phyloP scores from a whole-genome alignment of 2,888 invertebrate genomes.

The Chrysotoxum bicinctum region DNA sequence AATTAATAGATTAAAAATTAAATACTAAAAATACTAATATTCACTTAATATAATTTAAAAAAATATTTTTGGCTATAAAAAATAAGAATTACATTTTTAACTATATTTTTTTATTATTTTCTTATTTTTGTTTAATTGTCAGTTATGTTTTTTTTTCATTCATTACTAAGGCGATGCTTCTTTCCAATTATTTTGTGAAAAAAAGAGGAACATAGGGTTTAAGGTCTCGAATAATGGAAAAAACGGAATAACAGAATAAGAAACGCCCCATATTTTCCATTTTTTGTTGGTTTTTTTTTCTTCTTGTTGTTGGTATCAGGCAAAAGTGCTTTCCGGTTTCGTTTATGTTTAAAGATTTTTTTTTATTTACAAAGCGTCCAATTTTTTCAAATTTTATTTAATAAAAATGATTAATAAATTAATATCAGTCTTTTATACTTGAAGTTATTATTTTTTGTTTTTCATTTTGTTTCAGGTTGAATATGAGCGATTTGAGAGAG shows the following conservation, averaged over 20 bases:
- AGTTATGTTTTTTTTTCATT: conserved; percentile 66
- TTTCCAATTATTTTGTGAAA: conserved; percentile 67
- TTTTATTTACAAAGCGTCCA: conserved; percentile 47
- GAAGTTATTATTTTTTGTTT: conserved; percentile 75
- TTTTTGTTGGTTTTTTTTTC: conserved; percentile 8
- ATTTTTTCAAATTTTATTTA: conserved; percentile 66
- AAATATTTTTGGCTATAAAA: conserved; percentile 75
- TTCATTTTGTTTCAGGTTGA: conserved; percentile 46
- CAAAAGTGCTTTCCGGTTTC: conserved; percentile 75
- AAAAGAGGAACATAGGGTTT: conserved; percentile 69
- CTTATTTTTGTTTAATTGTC: conserved; percentile 64
- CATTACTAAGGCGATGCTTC: conserved; percentile 69
- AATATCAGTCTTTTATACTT: conserved; percentile 73
- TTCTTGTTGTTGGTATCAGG: conserved; percentile 45
- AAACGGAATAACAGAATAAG: conserved; percentile 60
- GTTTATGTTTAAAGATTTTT: conserved; percentile 59
- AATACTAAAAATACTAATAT: conserved; percentile 74
- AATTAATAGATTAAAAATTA: conserved; percentile 67
- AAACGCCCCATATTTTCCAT: conserved; percentile 56
- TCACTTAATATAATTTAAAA: conserved; percentile 76
- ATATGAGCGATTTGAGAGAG: conserved; percentile 48
- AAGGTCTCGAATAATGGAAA: conserved; percentile 63
- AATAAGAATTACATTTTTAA: conserved; percentile 76
- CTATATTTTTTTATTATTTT: conserved; percentile 56
- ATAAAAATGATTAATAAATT: conserved; percentile 71